Evolutionary conservation across 2,797 vertebrate genomes (phyloP), one percentile per base, ranked within the genome.

Genomic region (Cyclura pinguis): DNA sequence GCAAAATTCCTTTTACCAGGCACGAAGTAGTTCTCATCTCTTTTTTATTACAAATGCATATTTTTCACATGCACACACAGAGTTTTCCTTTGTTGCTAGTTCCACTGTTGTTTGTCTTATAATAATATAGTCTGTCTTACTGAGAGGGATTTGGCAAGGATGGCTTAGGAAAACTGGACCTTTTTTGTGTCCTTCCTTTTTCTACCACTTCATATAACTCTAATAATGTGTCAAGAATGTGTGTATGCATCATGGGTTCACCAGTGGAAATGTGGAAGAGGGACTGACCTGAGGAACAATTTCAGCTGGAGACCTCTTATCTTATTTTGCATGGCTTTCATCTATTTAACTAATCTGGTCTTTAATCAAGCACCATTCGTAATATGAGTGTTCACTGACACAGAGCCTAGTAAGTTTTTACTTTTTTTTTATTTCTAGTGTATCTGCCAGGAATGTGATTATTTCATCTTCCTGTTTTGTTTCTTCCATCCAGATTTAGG

Each of bases 401-500:
- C 20, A 50, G 22, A 85, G 74, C 80, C 62, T 47, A 52, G 88
- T 92, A 83, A 88, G 16, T 50, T 92, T 92, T 91, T 91, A 47
- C 42, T 47, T 93, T 88, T 74, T 91, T 94, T 90, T 93, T 89
- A 91, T 91, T 64, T 93, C 22, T 86, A 90, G 35, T 89, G 12
- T 93, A 57, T 90, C 92, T 94, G 55, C 52, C 91, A 74, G 1
- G 81, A 92, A 73, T 89, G 78, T 87, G 52, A 87, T 55, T 85
- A 0, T 89, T 92, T 76, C 20, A 62, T 93, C 73, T 74, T 87
- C 62, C 27, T 50, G 0, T 89, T 64, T 85, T 93, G 0, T 95
- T 88, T 93, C 95, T 86, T 95, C 52, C 84, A 73, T 88, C 76
- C 98, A 99, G 98, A 99, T 97, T 97, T 99, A 97, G 99, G 99